Evolutionary conservation across 2,113 vertebrate genomes (phyloP).

Genomic region (Origma solitaria): DNA sequence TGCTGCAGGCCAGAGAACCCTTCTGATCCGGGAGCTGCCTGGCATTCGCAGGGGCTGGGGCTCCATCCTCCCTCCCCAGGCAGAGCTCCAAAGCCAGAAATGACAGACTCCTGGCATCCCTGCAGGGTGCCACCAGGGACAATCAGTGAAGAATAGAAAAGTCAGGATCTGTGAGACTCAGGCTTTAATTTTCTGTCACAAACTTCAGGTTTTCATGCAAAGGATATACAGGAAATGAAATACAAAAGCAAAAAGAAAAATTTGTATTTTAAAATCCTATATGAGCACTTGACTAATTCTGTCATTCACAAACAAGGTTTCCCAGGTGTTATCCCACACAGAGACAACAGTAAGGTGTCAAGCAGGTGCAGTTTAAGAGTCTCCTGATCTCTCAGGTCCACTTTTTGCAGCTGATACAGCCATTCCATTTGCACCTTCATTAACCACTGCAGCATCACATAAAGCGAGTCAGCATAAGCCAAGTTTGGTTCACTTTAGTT

Average conservation of each 20-base stretch:
- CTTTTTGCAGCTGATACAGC: not conserved
- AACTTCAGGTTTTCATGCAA: not conserved
- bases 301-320: not conserved
- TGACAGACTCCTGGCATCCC: not conserved
- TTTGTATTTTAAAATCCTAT: not conserved
- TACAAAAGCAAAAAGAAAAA: not conserved
- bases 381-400: not conserved
- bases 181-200: not conserved
- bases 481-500: not conserved
- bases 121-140: not conserved
- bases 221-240: not conserved
- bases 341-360: not conserved
- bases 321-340: not conserved
- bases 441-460: not conserved
- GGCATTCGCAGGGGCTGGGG: not conserved
- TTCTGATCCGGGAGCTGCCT: not conserved
- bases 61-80: not conserved
- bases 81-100: not conserved
- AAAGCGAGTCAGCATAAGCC: not conserved
- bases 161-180: not conserved
- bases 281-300: not conserved
- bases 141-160: not conserved
- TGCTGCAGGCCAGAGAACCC: not conserved
- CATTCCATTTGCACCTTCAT: not conserved
- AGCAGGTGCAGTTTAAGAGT: not conserved